Evolutionary conservation across 1,140 invertebrate genomes (phyloP).

Genomic region (Pissodes strobi): DNA sequence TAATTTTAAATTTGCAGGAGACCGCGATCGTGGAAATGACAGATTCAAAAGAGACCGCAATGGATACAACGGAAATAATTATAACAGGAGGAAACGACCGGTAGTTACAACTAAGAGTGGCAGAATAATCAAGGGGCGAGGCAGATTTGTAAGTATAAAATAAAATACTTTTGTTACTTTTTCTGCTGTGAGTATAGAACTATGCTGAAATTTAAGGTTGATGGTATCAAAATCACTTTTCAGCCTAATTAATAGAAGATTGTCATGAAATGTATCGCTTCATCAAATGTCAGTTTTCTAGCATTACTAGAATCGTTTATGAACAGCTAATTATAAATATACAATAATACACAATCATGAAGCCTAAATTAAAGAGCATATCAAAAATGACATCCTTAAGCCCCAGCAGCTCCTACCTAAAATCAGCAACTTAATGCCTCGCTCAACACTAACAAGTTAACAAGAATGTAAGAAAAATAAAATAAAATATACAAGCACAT

Average conservation of each 20-base stretch:
- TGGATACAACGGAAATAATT: slow-evolving; percentile 48
- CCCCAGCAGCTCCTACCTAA: too few species aligned
- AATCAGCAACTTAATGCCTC: too few species aligned
- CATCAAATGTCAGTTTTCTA: too few species aligned
- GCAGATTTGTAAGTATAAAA: slow-evolving; percentile 83
- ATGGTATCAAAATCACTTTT: neutral
- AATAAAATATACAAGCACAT: too few species aligned
- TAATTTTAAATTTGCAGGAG: slow-evolving; percentile 29
- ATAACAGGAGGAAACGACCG: slow-evolving; percentile 49
- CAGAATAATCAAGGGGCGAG: slow-evolving; percentile 84
- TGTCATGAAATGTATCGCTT: neutral
- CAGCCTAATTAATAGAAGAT: neutral
- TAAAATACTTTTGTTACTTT: neutral
- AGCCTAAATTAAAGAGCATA: too few species aligned
- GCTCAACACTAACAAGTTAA: too few species aligned
- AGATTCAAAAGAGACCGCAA: slow-evolving; percentile 44
- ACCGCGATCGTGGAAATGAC: slow-evolving; percentile 35
- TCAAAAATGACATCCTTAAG: too few species aligned
- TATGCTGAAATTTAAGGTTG: neutral
- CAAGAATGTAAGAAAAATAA: too few species aligned
- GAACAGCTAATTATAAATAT: too few species aligned
- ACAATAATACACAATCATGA: too few species aligned
- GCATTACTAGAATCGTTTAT: too few species aligned
- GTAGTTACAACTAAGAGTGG: slow-evolving; percentile 72
- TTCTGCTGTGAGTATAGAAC: neutral